Conservation (phyloP, 1,140 invertebrate genomes). For the Cepaea nemoralis region DNA sequence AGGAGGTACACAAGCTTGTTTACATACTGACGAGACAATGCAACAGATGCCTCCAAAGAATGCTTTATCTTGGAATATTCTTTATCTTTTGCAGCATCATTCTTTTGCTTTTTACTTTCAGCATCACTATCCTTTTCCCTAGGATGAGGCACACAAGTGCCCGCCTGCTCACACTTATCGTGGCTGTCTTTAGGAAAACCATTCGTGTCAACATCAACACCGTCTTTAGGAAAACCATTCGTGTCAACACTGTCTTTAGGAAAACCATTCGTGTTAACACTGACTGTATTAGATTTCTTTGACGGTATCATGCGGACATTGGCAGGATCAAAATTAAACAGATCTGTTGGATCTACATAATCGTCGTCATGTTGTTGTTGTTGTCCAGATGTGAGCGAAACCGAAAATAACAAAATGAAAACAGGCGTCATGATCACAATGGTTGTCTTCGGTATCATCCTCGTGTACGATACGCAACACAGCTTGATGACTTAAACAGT, state of each 20-base stretch:
- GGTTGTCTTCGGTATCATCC: background rate
- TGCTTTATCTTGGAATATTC: background rate
- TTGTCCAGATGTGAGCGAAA: background rate
- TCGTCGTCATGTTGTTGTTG: background rate
- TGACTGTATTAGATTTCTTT: background rate
- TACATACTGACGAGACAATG: background rate
- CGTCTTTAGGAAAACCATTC: no score
- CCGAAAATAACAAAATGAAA: background rate
- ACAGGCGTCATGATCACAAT: background rate
- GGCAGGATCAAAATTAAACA: background rate
- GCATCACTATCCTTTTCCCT: background rate
- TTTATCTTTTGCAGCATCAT: background rate
- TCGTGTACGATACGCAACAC: no score
- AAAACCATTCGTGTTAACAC: background rate
- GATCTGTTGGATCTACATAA: slow-evolving; percentile 13
- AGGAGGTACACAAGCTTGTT: background rate
- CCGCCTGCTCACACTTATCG: background rate
- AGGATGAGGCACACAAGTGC: background rate
- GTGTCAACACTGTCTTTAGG: no score
- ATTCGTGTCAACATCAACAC: no score
- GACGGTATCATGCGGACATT: background rate
- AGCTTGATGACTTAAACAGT: no score
- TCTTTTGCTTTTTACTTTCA: background rate
- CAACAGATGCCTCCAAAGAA: background rate
- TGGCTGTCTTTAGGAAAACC: background rate